Percentiles rank a stretch among this genome's conserved stretches.
These are phyloP conservation scores for Lithophane semibrunnea DNA, from an alignment of 2,888 invertebrate species.

Conservation along the genomic window DNA sequence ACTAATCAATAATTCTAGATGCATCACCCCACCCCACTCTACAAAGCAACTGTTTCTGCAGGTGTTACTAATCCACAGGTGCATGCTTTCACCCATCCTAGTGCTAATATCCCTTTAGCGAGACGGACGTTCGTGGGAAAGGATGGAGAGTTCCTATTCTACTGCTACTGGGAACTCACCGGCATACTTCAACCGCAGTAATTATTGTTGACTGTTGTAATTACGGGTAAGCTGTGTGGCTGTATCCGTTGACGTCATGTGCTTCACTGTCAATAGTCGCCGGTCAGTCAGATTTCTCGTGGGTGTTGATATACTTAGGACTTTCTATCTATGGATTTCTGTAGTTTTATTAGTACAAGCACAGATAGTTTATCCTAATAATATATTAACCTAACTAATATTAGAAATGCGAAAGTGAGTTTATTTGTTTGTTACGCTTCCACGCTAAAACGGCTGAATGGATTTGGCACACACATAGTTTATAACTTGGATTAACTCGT, in stretches of 20 bases:
- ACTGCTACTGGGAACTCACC: slow-evolving; percentile 36
- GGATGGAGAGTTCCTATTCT: slow-evolving; percentile 61
- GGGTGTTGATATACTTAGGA: background rate
- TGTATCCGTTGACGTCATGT: slow-evolving; percentile 41
- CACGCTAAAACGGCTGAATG: too few species aligned
- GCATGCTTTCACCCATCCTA: slow-evolving; percentile 36
- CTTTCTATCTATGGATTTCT: background rate
- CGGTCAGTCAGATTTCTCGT: slow-evolving; percentile 14
- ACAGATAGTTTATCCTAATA: too few species aligned
- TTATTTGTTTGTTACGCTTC: too few species aligned
- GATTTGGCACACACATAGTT: too few species aligned
- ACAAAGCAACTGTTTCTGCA: background rate
- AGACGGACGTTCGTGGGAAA: slow-evolving; percentile 52
- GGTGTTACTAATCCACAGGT: slow-evolving; percentile 4
- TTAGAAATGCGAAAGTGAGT: too few species aligned
- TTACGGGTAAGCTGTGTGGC: slow-evolving; percentile 29
- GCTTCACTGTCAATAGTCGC: slow-evolving; percentile 15
- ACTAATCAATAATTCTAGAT: too few species aligned
- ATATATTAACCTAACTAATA: too few species aligned
- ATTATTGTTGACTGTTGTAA: slow-evolving; percentile 61
- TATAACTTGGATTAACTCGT: too few species aligned
- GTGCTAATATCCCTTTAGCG: slow-evolving; percentile 19
- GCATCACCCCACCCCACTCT: background rate
- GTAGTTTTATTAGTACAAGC: background rate
- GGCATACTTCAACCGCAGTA: slow-evolving; percentile 47